Base-by-base conservation (phyloP, 2,888 invertebrate genomes). In the Epistrophe grossulariae region DNA sequence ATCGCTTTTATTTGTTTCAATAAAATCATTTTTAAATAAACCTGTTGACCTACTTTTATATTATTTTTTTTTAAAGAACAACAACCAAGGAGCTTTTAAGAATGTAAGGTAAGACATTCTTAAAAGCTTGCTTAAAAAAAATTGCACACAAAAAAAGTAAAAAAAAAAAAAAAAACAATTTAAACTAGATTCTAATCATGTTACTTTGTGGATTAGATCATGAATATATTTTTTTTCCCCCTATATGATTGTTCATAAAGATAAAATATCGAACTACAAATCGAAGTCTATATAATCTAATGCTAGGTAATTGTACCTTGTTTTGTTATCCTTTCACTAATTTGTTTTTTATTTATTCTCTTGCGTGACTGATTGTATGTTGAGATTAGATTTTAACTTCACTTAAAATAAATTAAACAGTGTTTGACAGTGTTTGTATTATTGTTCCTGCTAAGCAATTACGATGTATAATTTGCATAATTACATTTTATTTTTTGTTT, bases 401-500 rank as follows among this genome's bases (percentile, higher is more conserved):
- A 40, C 13, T 60, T 24, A 3, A 24, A 40, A 13, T 40, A 24
- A 40, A 60, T 40, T 19, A 19, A 59, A 59, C 17, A 17, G 11
- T 60, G 1, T 59, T 17, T 59, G 5, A 59, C 17, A 17, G 11
- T 60, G 1, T 59, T 17, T 59, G 5, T 59, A 4, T 38, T 60
- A 40, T 60, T 60, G 7, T 60, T 24, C 40, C 7, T 17, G 13
- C 19, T n/a, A n/a, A 17, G n/a, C 10, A 57, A 57, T 31, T n/a
- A 35, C 57, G 57, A 57, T 57, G 35, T 57, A 17, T 35, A 35
- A 57, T 57, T 57, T 57, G 35, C 57, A 57, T 57, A 57, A 57
- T 35, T 57, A 10, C 24, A n/a, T 15, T 43, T 45, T 57, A 15
- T n/a, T 45, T n/a, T 35, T 6, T 31, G 4, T 31, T 4, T 4